phyloP scores from a whole-genome alignment of 2,797 vertebrate genomes.

The Lindbergichthys nudifrons region DNA sequence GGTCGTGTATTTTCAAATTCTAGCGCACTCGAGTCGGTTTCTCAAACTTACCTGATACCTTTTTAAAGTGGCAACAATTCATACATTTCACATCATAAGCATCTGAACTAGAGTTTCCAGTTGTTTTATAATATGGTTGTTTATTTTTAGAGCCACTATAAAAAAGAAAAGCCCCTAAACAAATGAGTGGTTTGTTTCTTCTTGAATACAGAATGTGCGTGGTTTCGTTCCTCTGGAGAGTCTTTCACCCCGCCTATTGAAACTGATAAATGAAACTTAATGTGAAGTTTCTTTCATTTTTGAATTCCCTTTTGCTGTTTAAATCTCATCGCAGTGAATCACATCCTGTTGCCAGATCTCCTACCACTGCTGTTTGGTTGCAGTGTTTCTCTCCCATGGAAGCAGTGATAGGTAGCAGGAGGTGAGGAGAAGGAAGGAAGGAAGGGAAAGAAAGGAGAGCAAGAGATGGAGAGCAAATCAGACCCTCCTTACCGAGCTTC shows the following conservation, averaged over 20 bases:
- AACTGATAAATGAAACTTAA: background rate
- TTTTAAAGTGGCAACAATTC: background rate
- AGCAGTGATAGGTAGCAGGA: slow-evolving; percentile 49
- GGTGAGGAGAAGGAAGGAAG: slow-evolving; percentile 52
- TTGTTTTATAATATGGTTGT: background rate
- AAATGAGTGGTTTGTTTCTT: background rate
- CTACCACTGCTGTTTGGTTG: background rate
- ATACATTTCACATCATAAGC: background rate
- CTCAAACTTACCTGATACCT: too few species aligned
- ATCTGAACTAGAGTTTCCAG: background rate
- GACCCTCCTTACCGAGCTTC: slow-evolving; percentile 72
- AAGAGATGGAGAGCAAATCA: slow-evolving; percentile 65
- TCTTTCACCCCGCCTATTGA: background rate
- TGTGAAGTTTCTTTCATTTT: too few species aligned
- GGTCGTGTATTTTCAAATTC: too few species aligned
- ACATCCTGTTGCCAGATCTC: slow-evolving; percentile 11
- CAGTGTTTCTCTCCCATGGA: slow-evolving; percentile 27
- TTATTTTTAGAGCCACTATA: background rate
- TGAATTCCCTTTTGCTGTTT: background rate
- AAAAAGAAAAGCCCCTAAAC: too few species aligned
- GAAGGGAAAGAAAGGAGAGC: slow-evolving; percentile 66
- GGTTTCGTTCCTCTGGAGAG: fast-evolving
- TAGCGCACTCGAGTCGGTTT: too few species aligned
- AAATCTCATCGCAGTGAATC: slow-evolving; percentile 4
- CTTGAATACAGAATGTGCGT: background rate